phyloP scores from a whole-genome alignment of 2,797 vertebrate species.

The Phalanger gymnotis region DNA sequence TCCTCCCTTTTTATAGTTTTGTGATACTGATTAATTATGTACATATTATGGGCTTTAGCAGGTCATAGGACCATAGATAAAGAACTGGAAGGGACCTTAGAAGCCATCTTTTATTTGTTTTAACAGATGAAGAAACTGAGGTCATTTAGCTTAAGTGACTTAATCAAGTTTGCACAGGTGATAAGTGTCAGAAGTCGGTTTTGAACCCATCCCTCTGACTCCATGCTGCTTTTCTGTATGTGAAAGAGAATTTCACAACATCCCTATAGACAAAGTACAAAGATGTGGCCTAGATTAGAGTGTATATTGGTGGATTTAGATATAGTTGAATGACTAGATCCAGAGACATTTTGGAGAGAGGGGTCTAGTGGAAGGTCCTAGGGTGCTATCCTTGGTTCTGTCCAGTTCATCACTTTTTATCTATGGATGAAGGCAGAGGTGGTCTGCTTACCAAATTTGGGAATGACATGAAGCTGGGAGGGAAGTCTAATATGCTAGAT shows the following conservation, averaged over 20 bases:
- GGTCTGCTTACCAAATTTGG: background rate
- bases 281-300: background rate
- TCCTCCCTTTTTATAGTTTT: background rate
- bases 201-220: background rate
- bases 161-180: background rate
- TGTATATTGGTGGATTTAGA: background rate
- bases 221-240: background rate
- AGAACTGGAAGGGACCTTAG: background rate
- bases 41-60: background rate
- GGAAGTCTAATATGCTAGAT: background rate
- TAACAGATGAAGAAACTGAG: background rate
- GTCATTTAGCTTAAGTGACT: background rate
- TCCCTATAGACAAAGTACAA: background rate
- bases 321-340: background rate
- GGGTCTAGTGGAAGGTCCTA: background rate
- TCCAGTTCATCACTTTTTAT: background rate
- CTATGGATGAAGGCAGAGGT: background rate
- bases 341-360: background rate
- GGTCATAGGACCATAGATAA: background rate
- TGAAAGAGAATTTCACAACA: background rate
- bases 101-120: background rate
- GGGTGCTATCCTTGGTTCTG: background rate
- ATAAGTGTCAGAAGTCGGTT: background rate
- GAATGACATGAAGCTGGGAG: background rate
- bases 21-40: background rate